Percentiles rank a stretch among this genome's conserved stretches.
phyloP scores from a whole-genome alignment of 2,113 vertebrate genomes.

The Vimba vimba region DNA sequence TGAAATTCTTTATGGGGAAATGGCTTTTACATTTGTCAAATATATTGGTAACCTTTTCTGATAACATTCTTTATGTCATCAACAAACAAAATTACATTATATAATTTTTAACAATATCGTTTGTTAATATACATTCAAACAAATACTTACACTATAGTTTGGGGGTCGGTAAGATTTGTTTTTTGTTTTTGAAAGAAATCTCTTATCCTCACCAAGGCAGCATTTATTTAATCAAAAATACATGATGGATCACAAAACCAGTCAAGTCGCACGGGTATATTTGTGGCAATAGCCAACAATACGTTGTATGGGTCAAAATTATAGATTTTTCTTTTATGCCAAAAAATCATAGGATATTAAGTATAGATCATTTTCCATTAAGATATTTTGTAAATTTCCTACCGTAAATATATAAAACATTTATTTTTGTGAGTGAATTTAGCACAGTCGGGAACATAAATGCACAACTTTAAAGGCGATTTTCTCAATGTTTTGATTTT shows the following conservation, averaged over 20 bases:
- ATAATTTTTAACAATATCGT: neutral
- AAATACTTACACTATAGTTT: neutral
- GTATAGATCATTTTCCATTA: no score
- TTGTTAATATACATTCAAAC: neutral
- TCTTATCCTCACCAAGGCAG: neutral
- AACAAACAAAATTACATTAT: neutral
- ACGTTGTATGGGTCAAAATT: no score
- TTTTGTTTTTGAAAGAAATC: neutral
- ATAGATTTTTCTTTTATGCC: no score
- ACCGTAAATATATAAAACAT: no score
- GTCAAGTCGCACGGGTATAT: no score
- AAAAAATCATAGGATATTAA: no score
- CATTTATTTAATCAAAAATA: neutral
- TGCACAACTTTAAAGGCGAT: no score
- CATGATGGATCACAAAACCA: neutral
- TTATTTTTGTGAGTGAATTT: no score
- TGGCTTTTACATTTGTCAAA: neutral
- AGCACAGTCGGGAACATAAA: no score
- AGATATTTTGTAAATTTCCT: no score
- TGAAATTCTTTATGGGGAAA: neutral
- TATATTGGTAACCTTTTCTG: neutral
- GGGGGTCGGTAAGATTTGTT: neutral
- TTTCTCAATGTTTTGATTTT: no score
- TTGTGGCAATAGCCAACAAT: no score
- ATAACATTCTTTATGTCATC: neutral